phyloP scores from a whole-genome alignment of 2,113 vertebrate genomes.

The Penelope pileata region DNA sequence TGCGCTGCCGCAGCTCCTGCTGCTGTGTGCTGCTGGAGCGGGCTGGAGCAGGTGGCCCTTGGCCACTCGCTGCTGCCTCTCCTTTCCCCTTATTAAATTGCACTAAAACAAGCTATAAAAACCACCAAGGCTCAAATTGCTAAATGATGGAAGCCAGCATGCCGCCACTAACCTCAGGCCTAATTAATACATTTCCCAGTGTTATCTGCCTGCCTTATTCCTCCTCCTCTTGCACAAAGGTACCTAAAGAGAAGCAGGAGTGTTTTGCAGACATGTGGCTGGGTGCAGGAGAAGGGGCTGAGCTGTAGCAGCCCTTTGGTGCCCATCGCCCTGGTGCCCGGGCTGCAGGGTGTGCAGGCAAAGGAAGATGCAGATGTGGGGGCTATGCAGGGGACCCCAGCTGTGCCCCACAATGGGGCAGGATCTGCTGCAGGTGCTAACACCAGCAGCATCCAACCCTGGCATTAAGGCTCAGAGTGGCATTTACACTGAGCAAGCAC shows the following conservation, averaged over 20 bases:
- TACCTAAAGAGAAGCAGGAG: background rate
- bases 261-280: background rate
- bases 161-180: background rate
- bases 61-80: background rate
- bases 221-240: background rate
- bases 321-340: background rate
- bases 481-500: background rate
- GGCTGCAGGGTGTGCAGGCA: background rate
- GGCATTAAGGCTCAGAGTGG: background rate
- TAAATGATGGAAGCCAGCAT: background rate
- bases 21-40: accelerated
- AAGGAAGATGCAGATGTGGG: background rate
- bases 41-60: background rate
- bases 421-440: background rate
- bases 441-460: background rate
- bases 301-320: background rate
- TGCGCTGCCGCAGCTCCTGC: background rate
- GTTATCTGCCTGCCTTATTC: background rate
- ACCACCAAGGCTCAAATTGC: background rate
- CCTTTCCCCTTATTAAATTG: background rate
- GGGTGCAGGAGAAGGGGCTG: background rate
- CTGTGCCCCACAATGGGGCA: background rate
- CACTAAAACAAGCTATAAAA: background rate
- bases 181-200: background rate
- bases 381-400: background rate